Conservation (phyloP, 2,888 invertebrate species). For the Monochamus alternatus region DNA sequence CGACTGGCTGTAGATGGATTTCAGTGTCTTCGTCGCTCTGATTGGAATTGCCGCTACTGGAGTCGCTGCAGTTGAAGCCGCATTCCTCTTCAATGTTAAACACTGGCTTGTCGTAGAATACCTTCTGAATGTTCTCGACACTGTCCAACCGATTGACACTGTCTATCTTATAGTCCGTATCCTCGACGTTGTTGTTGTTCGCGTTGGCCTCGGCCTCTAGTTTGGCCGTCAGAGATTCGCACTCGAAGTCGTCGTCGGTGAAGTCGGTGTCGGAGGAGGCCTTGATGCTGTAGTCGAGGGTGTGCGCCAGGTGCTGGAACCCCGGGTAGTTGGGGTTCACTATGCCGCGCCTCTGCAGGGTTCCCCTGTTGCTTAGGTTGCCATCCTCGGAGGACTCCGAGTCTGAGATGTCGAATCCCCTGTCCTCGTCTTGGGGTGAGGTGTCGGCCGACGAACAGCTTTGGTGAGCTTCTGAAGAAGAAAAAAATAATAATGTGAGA, state of each 20-base stretch:
- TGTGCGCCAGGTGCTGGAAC: constrained; percentile 86
- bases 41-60: constrained; percentile 60
- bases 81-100: constrained; percentile 69
- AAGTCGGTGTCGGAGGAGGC: constrained; percentile 69
- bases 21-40: constrained; percentile 64
- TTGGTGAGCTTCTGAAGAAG: constrained; percentile 67
- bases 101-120: constrained; percentile 75
- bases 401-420: constrained; percentile 75
- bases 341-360: constrained; percentile 73
- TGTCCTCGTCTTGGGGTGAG: constrained; percentile 73
- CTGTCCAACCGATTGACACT: constrained; percentile 72
- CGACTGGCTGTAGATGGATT: constrained; percentile 49
- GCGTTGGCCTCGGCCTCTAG: constrained; percentile 55
- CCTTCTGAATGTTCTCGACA: constrained; percentile 73
- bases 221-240: constrained; percentile 69
- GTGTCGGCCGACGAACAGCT: constrained; percentile 70
- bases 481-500: background rate
- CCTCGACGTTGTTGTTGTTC: constrained; percentile 69
- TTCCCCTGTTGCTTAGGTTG: constrained; percentile 69
- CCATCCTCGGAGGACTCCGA: constrained; percentile 68
- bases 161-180: constrained; percentile 67
- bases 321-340: constrained; percentile 90
- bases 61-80: constrained; percentile 49
- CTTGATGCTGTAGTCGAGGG: constrained; percentile 72
- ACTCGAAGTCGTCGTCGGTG: constrained; percentile 71